phyloP scores from a whole-genome alignment of 2,888 invertebrate species.

The Drosophila paranaensis region DNA sequence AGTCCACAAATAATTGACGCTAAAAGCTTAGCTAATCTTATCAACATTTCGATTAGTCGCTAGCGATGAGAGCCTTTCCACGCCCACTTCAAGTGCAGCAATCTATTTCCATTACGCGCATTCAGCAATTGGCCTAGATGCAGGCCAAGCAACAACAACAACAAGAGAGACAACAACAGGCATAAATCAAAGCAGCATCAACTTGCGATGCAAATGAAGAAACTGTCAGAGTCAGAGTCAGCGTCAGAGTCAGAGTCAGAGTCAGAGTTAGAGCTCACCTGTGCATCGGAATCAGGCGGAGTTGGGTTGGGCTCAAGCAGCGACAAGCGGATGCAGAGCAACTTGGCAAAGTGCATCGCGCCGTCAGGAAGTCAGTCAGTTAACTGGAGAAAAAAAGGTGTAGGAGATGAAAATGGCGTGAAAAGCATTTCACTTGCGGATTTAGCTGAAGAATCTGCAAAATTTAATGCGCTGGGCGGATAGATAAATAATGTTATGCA shows the following conservation, averaged over 20 bases:
- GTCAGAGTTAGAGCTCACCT: slow-evolving; percentile 49
- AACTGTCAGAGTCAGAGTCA: slow-evolving; percentile 69
- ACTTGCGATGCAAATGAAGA: slow-evolving; percentile 67
- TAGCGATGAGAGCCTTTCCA: neutral
- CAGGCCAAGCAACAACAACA: neutral
- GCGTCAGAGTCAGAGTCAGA: slow-evolving; percentile 60
- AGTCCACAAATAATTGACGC: neutral
- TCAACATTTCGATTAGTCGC: neutral
- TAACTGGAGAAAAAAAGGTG: slow-evolving; percentile 23
- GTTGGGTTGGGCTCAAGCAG: slow-evolving; percentile 4
- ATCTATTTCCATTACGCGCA: slow-evolving; percentile 45
- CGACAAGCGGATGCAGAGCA: slow-evolving; percentile 42
- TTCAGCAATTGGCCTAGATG: slow-evolving; percentile 53
- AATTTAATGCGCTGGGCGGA: slow-evolving; percentile 67
- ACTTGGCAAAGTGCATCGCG: slow-evolving; percentile 54
- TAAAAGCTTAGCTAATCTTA: neutral
- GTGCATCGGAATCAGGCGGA: slow-evolving; percentile 28
- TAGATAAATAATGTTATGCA: slow-evolving; percentile 82
- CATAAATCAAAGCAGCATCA: slow-evolving; percentile 70
- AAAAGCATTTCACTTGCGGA: slow-evolving; percentile 72
- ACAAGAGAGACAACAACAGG: slow-evolving; percentile 19
- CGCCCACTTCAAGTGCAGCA: slow-evolving; percentile 14
- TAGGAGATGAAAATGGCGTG: slow-evolving; percentile 45
- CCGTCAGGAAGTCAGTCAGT: slow-evolving; percentile 53
- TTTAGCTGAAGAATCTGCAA: slow-evolving; percentile 66